These are phyloP conservation scores for Leucophenga montana DNA, from an alignment of 2,888 invertebrate genomes.

Conservation along the genomic window DNA sequence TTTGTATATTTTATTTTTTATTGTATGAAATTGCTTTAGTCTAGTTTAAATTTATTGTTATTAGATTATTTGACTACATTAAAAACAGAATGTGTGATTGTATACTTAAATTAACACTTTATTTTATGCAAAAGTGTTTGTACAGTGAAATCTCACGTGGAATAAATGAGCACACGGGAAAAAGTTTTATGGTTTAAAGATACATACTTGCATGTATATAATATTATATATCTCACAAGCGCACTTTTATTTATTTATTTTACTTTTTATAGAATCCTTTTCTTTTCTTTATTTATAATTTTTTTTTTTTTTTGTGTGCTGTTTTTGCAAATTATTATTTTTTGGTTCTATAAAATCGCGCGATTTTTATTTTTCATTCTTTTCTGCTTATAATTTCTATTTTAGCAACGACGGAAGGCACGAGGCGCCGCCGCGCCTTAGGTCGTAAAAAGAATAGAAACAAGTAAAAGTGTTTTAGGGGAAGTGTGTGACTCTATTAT, in stretches of 20 bases:
- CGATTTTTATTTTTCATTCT: neutral
- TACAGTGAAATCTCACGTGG: conserved; percentile 34
- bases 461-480: neutral
- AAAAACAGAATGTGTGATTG: no score
- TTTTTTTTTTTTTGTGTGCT: neutral
- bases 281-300: conserved; percentile 21
- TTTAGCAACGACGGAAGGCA: neutral
- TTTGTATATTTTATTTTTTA: conserved; percentile 28
- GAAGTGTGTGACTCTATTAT: no score
- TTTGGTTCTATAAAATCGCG: neutral
- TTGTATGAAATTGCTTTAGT: conserved; percentile 28
- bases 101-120: conserved; percentile 6
- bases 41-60: conserved; percentile 10
- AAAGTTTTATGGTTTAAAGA: no score
- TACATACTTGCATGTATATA: no score
- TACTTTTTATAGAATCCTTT: conserved; percentile 12
- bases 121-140: conserved; percentile 31
- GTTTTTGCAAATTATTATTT: conserved; percentile 49
- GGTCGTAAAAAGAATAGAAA: conserved; percentile 16
- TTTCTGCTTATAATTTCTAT: conserved; percentile 9
- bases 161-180: conserved; percentile 35
- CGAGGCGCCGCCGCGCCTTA: conserved; percentile 1
- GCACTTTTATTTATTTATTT: no score
- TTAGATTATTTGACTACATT: conserved; percentile 29
- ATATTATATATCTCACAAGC: conserved; percentile 30